phyloP scores from a whole-genome alignment of 2,797 vertebrate genomes.

The Buceros bicornis region DNA sequence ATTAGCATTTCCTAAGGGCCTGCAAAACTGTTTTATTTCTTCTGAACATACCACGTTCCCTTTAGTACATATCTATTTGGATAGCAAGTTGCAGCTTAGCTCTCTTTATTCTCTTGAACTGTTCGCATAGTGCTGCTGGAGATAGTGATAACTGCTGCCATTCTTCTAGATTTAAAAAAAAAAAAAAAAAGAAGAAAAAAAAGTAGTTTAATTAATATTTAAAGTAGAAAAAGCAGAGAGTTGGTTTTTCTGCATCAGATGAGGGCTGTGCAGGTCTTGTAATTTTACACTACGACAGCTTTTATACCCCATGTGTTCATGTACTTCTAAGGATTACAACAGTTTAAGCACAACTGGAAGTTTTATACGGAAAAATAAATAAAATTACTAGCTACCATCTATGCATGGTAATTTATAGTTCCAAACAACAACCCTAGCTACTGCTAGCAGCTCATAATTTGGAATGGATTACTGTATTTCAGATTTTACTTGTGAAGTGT shows the following conservation, averaged over 20 bases:
- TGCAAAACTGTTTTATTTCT: background rate
- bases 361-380: constrained; percentile 48
- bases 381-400: constrained; percentile 35
- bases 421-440: constrained; percentile 35
- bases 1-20: background rate
- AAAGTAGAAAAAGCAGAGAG: constrained; percentile 8
- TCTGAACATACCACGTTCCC: background rate
- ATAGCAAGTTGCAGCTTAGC: background rate
- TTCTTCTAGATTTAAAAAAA: background rate
- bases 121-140: background rate
- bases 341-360: constrained; percentile 61
- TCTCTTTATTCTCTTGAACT: background rate
- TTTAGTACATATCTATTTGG: background rate
- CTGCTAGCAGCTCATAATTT: constrained; percentile 47
- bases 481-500: constrained; percentile 26
- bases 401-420: constrained; percentile 46
- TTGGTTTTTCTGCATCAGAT: background rate
- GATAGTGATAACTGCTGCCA: constrained; percentile 6
- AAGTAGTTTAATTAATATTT: constrained; percentile 5
- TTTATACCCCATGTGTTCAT: background rate
- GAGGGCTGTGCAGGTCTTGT: background rate
- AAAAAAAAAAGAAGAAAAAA: background rate
- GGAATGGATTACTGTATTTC: constrained; percentile 56
- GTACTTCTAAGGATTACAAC: constrained; percentile 52
- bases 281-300: constrained; percentile 41